Evolutionary conservation across 2,888 invertebrate genomes (phyloP), one percentile per base, ranked within the genome.

Genomic region (Caenorhabditis auriculariae): DNA sequence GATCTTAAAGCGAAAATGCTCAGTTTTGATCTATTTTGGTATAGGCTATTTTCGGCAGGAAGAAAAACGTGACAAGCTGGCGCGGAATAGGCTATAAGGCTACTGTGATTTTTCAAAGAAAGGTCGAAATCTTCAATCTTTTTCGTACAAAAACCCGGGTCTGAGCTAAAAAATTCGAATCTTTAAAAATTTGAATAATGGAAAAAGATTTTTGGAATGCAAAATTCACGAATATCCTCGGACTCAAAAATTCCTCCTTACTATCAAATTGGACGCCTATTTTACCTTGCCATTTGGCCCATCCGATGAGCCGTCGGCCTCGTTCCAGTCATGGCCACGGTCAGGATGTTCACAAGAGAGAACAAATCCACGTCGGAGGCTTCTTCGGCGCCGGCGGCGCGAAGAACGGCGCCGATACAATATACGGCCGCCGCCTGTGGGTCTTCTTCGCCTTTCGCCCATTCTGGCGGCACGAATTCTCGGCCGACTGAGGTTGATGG

Each of bases 311-410:
- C 60, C 12, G 75, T 77, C 5, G 79, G 79, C 9, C 79, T 54
- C n/a, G 78, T 77, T 19, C 66, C 61, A 27, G 68, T 66, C 63
- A 71, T 69, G 9, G 63, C 61, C 5, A 78, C 76, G 1, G 77
- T 77, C 54, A 79, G 64, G 19, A 80, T 71, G 47, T 79, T 79
- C 32, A 79, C 73, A 12, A 79, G 60, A 15, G 79, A 79, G 60
- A 74, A 75, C 4, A 79, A 60, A 38, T 74, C 69, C 15, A 74
- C 77, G 51, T 79, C 79, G 4, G 55, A 51, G 4, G 69, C 66
- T 54, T 68, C 57, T 51, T 70, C 70, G 3, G 65, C 69, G n/a
- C 73, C 73, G 38, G 71, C 66, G 41, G 61, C 63, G 32, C 69
- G 47, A n/a, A 72, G 54, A 27, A 72, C 72, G 52, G 60, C 73